Conservation (phyloP, 2,113 vertebrate genomes). For the Coptodon bakossiorum region DNA sequence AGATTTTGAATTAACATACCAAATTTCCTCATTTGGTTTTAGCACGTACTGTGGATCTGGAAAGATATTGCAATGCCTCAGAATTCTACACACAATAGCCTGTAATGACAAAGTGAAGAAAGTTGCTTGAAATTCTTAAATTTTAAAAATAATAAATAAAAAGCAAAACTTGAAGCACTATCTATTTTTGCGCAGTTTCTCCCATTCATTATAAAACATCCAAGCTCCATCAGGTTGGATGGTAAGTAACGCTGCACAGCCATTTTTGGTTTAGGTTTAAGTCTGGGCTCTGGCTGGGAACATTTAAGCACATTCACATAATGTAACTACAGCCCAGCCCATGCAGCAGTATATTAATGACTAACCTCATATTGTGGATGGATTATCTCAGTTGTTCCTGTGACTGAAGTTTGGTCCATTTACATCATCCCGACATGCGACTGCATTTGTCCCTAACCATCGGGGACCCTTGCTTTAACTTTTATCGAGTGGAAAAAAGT, state of each 20-base stretch:
- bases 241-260: background rate
- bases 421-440: too few species aligned
- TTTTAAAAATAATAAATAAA: background rate
- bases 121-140: background rate
- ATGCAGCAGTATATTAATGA: too few species aligned
- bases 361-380: too few species aligned
- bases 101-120: background rate
- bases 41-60: background rate
- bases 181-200: background rate
- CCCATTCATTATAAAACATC: background rate
- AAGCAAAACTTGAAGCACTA: background rate
- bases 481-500: too few species aligned
- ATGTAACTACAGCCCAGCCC: too few species aligned
- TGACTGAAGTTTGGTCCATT: too few species aligned
- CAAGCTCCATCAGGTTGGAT: background rate
- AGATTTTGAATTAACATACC: background rate
- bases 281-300: background rate
- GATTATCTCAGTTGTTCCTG: too few species aligned
- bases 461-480: too few species aligned
- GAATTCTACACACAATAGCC: background rate
- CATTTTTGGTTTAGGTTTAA: background rate
- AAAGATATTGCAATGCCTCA: rapidly evolving
- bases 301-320: too few species aligned
- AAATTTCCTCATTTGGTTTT: background rate
- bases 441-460: too few species aligned